Evolutionary conservation across 2,888 invertebrate species (phyloP).

Genomic region (Leucophenga maculata): DNA sequence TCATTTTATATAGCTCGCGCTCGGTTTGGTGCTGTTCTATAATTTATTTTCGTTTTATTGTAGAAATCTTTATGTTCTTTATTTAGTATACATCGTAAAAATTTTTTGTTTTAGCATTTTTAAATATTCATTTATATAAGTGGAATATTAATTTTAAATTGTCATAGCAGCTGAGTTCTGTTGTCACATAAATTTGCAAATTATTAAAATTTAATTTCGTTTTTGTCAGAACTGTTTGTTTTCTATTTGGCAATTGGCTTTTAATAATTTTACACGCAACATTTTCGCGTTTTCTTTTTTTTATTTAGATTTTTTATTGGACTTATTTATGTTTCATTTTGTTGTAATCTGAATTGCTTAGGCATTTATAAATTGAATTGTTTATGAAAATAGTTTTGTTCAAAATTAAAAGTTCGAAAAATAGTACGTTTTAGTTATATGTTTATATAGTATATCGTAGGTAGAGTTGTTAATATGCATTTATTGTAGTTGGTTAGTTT

Average conservation of each 20-base stretch:
- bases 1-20: background rate
- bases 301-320: background rate
- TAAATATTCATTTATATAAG: background rate
- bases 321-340: slow-evolving; percentile 8
- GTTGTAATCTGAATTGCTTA: background rate
- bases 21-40: background rate
- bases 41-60: slow-evolving; percentile 7
- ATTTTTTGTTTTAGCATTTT: background rate
- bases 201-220: slow-evolving; percentile 60
- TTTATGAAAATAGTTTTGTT: background rate
- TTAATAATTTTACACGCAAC: background rate
- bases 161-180: slow-evolving; percentile 37
- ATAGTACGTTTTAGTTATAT: slow-evolving; percentile 4
- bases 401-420: slow-evolving; percentile 15
- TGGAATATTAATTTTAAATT: slow-evolving; percentile 26
- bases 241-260: slow-evolving; percentile 34
- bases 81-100: background rate
- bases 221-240: slow-evolving; percentile 44
- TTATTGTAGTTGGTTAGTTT: slow-evolving; percentile 9
- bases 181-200: slow-evolving; percentile 58
- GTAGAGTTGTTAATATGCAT: slow-evolving; percentile 28
- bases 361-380: no score
- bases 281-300: slow-evolving; percentile 16
- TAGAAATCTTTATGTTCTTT: background rate
- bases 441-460: background rate